phyloP scores from a whole-genome alignment of 2,113 vertebrate species.

The Mormyrus lacerda region DNA sequence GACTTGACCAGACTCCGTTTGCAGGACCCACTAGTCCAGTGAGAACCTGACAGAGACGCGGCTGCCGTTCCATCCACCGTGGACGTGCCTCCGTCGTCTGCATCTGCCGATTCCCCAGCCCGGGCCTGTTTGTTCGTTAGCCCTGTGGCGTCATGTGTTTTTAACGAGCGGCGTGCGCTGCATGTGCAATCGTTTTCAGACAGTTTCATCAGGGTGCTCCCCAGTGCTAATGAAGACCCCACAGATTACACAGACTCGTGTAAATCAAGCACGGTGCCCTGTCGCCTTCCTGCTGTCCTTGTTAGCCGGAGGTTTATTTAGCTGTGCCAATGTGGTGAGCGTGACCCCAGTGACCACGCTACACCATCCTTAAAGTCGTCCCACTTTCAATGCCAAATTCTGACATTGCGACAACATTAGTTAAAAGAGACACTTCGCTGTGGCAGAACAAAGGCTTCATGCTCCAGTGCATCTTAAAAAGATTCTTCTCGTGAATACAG shows the following conservation, averaged over 20 bases:
- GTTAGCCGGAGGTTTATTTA: neutral
- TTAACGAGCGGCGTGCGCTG: neutral
- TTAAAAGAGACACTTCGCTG: neutral
- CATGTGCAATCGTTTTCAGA: conserved; percentile 18
- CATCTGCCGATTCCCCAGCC: neutral
- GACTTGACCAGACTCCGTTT: neutral
- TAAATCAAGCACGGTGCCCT: neutral
- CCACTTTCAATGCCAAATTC: neutral
- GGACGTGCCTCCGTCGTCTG: neutral
- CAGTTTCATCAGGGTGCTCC: conserved; percentile 17
- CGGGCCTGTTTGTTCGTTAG: conserved; percentile 3
- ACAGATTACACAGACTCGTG: neutral
- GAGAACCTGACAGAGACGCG: neutral
- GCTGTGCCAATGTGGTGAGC: neutral
- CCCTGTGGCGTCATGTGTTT: conserved; percentile 31
- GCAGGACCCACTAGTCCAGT: neutral
- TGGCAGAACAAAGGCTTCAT: neutral
- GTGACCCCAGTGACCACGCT: neutral
- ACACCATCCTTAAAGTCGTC: neutral
- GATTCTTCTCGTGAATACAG: neutral
- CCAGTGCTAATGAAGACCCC: conserved; percentile 14
- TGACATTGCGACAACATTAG: neutral
- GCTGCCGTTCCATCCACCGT: neutral
- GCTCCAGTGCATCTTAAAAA: neutral
- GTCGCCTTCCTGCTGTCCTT: neutral